Conservation (phyloP, 2,113 vertebrate genomes). For the Prolemur simus region DNA sequence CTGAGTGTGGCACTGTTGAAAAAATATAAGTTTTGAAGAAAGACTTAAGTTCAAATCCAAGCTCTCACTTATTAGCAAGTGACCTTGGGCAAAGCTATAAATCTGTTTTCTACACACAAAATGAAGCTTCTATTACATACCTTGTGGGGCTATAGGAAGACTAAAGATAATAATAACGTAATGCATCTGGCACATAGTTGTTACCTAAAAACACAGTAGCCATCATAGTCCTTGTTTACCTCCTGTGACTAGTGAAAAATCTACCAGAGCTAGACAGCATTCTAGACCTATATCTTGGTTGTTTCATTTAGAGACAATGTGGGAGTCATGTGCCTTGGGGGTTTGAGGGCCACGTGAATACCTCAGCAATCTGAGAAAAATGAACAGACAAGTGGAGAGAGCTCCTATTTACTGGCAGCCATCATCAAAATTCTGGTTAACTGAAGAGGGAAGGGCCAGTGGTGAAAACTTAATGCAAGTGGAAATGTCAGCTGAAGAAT, state of each 20-base stretch:
- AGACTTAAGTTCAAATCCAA: not conserved
- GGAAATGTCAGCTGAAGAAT: not conserved
- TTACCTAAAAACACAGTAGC: not conserved
- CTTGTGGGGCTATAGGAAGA: accelerated
- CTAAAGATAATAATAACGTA: not conserved
- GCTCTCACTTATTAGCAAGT: not conserved
- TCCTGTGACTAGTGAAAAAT: not conserved
- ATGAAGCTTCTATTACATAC: not conserved
- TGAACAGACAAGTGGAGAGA: not conserved
- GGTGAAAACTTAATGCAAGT: not conserved
- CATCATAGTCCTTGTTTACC: not conserved
- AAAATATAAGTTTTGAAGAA: not conserved
- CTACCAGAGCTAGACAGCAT: not conserved
- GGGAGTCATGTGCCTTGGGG: not conserved
- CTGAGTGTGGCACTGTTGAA: not conserved
- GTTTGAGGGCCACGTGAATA: not conserved
- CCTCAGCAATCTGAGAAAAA: not conserved
- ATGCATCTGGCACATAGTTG: not conserved
- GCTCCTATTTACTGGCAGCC: not conserved
- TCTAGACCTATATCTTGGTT: not conserved
- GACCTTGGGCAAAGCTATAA: not conserved
- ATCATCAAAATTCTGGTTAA: not conserved
- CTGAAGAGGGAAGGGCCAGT: not conserved
- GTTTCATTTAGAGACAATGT: not conserved
- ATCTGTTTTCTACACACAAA: not conserved